Evolutionary conservation across 2,113 vertebrate genomes (phyloP), one percentile per base, ranked within the genome.

Genomic region (Pholis gunnellus): DNA sequence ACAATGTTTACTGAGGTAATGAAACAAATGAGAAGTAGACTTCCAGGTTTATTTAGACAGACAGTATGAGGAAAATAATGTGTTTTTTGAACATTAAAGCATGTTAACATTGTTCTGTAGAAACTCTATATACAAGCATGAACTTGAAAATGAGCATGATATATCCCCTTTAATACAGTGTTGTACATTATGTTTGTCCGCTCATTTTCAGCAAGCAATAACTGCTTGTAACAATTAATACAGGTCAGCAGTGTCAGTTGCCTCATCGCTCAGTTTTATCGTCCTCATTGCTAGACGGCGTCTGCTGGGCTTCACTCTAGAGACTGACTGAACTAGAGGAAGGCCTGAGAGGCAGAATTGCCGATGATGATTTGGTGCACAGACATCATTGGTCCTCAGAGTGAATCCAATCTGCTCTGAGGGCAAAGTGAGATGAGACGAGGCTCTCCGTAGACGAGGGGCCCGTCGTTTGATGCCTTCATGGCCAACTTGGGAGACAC

Each of bases 341-440:
- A 14, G 54, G 13, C 42, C 79, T 52, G 59, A 56, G 31, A 72
- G 9, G 59, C 44, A 50, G 75, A 86, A 66, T 57, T 17, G 29
- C 72, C 36, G 42, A 63, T 5, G 8, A 22, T 65, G 82, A 83
- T 54, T 68, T 31, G 27, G 15, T 73, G 44, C 72, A 29, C 60
- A 68, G 34, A 75, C 42, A 34, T 25, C n/a, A 50, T 6, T 9
- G 59, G 44, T 57, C 34, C 60, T 79, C 75, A 15, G 44, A 42
- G 46, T 68, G 72, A 78, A 86, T 73, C 70, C 78, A 82, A 67
- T 88, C 81, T 78, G 64, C 67, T 89, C 57, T 8, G 75, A 80
- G 83, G 78, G 70, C 76, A 85, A 17, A 56, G 40, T 6, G 64
- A 87, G 81, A 81, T 76, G 75, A 83, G 73, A 67, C 2, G 2